Evolutionary conservation across 2,888 invertebrate species (phyloP), one percentile per base, ranked within the genome.

Genomic region (Strigamia transsilvanica): DNA sequence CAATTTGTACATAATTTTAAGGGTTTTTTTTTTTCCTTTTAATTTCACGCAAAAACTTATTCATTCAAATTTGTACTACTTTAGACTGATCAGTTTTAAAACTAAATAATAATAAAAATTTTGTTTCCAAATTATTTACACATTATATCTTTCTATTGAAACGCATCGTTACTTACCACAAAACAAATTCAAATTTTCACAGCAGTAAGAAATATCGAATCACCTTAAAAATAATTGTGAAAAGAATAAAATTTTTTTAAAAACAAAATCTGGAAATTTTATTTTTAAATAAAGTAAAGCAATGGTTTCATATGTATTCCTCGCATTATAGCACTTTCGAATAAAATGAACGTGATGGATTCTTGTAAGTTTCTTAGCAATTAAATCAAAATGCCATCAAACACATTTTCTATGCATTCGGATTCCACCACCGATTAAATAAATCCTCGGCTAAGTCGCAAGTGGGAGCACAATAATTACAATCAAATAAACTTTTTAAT

Each of bases 341-440:
- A 15, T 27, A 73, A 73, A 32, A 32, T 66, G 32, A 32, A 32
- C 23, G 73, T 73, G 73, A 73, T 32, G 15, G 32, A 32, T 23
- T 73, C 10, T 32, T 73, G 23, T 73, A 73, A 23, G 9, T 32
- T 18, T 56, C 56, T 15, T 56, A 56, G 56, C 56, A 56, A 73
- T 73, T 73, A 32, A 73, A 73, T 73, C 32, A 27, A 32, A 73
- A 73, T 32, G 73, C 73, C 32, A 73, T 32, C 32, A 73, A 56
- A 18, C 56, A 56, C 38, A 73, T 32, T 61, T 61, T 61, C 27
- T 21, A 18, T 61, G 61, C 12, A 18, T 61, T 73, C 27, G 73
- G 73, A 73, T 73, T 73, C 73, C 73, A 73, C 73, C 73, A 73
- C 73, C 73, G 23, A 32, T 73, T 73, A 73, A 73, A 73, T 32